Conservation (phyloP, 2,888 invertebrate genomes). For the Macaria liturata region DNA sequence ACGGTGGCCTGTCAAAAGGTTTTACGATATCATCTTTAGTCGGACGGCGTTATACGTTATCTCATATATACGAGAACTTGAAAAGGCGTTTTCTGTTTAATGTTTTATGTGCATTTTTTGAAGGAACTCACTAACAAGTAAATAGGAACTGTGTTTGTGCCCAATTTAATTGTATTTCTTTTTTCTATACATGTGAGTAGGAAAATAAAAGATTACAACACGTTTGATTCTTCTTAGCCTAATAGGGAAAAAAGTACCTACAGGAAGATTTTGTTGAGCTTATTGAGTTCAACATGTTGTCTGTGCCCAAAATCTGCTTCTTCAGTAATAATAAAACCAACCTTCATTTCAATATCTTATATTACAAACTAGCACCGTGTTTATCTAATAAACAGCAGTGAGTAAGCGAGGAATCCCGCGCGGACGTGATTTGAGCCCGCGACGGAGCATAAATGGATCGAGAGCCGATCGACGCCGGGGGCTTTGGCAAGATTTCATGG, state of each 20-base stretch:
- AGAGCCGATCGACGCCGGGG: constrained; percentile 36
- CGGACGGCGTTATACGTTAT: constrained; percentile 39
- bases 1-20: constrained; percentile 71
- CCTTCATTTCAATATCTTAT: too few species aligned
- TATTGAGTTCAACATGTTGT: too few species aligned
- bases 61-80: constrained; percentile 47
- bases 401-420: constrained; percentile 44
- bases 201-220: too few species aligned
- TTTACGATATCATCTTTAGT: constrained; percentile 70
- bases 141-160: too few species aligned
- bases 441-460: constrained; percentile 55
- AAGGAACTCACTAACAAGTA: too few species aligned
- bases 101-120: not conserved
- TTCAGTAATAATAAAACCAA: too few species aligned
- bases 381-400: constrained; percentile 47
- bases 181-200: too few species aligned
- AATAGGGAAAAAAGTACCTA: too few species aligned
- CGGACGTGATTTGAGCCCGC: constrained; percentile 58
- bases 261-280: too few species aligned
- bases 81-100: not conserved
- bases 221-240: too few species aligned
- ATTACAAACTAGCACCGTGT: constrained; percentile 17
- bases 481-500: constrained; percentile 44
- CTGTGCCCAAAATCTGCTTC: too few species aligned
- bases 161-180: too few species aligned